Evolutionary conservation across 1,140 invertebrate genomes (phyloP), one percentile per base, ranked within the genome.

Genomic region (Monochamus saltuarius): DNA sequence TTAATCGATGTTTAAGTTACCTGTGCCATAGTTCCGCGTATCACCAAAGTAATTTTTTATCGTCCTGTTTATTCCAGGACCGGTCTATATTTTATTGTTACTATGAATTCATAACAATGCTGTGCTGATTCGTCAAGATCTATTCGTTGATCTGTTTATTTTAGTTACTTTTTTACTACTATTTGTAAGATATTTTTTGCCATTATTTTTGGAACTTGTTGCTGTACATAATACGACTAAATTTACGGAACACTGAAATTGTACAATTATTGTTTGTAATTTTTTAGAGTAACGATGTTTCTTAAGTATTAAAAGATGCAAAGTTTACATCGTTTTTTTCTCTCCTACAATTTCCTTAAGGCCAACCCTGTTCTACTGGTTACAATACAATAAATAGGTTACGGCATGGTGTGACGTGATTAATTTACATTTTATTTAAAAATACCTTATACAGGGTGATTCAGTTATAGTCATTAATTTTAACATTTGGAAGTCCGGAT

Each of bases 181-280:
- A 29, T 29, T 54, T 40, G 52, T 54, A 54, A 14, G 35, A 38
- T 54, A 47, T 14, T 34, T 47, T 56, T 47, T 39, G 39, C 55
- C 42, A 45, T 49, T n/a, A 19, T 49, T 43, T 46, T 47, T 56
- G 37, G 17, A 47, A 36, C 46, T 56, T 49, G 42, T 34, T 42
- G 39, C 16, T 42, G 39, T 42, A 42, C 16, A 42, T 42, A 42
- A 42, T 13, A 42, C 35, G 35, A 37, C 42, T 29, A 49, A 56
- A 29, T 22, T n/a, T 46, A 46, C 16, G 36, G 45, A 47, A 29
- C 22, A 29, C 42, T 43, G 39, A 17, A 56, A 54, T n/a, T 56
- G 55, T 56, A 56, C 55, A 56, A 56, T 11, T 56, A 13, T 45
- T 38, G 43, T 56, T 56, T 56, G 55, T 56, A 56, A 56, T 42